These are phyloP conservation scores for Caenorhabditis angaria DNA, from an alignment of 2,888 invertebrate genomes.

Conservation along the genomic window DNA sequence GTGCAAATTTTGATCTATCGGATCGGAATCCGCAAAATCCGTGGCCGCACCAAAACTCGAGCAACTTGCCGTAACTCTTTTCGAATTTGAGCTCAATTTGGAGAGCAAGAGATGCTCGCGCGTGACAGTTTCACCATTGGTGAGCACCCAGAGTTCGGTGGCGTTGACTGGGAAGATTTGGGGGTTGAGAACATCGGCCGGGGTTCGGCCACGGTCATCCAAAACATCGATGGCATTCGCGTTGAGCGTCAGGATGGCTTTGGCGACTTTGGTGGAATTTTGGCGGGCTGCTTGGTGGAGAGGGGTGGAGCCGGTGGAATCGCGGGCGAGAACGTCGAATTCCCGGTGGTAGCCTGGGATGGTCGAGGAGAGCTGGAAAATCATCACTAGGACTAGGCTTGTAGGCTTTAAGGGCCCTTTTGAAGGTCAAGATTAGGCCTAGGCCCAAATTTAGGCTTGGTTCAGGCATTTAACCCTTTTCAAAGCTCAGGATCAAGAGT, in stretches of 20 bases:
- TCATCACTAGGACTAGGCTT: too few species aligned
- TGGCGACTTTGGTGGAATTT: constrained; percentile 11
- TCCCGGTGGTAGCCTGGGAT: constrained; percentile 84
- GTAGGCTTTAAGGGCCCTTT: too few species aligned
- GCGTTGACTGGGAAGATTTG: constrained; percentile 27
- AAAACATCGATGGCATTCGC: constrained; percentile 35
- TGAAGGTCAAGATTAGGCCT: too few species aligned
- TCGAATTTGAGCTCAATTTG: constrained; percentile 17
- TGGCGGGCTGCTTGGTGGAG: constrained; percentile 74
- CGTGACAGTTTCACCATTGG: constrained; percentile 56
- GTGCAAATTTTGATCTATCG: constrained; percentile 24
- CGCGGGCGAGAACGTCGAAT: constrained; percentile 88
- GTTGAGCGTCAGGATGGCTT: constrained; percentile 16
- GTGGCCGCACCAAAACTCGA: constrained; percentile 15
- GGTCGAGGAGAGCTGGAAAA: neutral
- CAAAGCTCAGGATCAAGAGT: too few species aligned
- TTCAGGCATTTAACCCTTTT: too few species aligned
- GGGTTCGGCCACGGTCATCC: constrained; percentile 50
- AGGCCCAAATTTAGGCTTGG: constrained; percentile 76
- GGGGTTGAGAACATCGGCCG: constrained; percentile 34
- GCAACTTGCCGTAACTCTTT: constrained; percentile 14
- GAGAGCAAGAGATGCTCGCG: constrained; percentile 37
- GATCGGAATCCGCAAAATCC: constrained; percentile 11
- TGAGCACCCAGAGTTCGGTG: constrained; percentile 62
- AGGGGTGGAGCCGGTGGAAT: constrained; percentile 89